Percentiles rank a stretch among this genome's conserved stretches.
Conservation (phyloP, 2,113 vertebrate species). For the Solea senegalensis region DNA sequence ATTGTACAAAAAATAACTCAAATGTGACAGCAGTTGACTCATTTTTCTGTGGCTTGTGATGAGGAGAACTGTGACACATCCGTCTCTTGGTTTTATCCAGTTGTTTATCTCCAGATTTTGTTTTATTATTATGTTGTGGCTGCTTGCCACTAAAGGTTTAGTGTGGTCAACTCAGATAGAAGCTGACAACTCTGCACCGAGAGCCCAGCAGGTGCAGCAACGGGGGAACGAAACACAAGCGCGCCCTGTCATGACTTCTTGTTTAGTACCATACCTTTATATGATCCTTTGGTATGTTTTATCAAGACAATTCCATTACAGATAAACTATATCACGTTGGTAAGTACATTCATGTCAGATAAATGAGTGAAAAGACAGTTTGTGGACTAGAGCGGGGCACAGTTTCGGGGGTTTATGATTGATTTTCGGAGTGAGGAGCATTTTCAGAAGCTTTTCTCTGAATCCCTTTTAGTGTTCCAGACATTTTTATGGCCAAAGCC, state of each 20-base stretch:
- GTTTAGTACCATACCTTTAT: background rate
- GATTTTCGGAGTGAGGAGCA: background rate
- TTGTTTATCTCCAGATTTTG: conserved; percentile 6
- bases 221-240: background rate
- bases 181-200: background rate
- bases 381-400: background rate
- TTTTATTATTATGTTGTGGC: conserved; percentile 3
- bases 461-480: conserved; percentile 8
- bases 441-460: background rate
- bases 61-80: background rate
- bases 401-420: background rate
- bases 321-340: background rate
- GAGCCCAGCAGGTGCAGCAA: background rate
- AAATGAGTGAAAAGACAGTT: background rate
- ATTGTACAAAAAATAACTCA: background rate
- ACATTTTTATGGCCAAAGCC: background rate
- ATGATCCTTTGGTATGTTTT: background rate
- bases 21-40: too few relatives aligned
- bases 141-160: conserved; percentile 7
- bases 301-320: background rate
- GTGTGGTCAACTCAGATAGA: background rate
- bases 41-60: background rate
- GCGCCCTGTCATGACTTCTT: background rate
- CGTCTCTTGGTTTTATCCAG: background rate
- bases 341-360: background rate